phyloP scores from a whole-genome alignment of 2,113 vertebrate genomes.

The Barbus barbus region DNA sequence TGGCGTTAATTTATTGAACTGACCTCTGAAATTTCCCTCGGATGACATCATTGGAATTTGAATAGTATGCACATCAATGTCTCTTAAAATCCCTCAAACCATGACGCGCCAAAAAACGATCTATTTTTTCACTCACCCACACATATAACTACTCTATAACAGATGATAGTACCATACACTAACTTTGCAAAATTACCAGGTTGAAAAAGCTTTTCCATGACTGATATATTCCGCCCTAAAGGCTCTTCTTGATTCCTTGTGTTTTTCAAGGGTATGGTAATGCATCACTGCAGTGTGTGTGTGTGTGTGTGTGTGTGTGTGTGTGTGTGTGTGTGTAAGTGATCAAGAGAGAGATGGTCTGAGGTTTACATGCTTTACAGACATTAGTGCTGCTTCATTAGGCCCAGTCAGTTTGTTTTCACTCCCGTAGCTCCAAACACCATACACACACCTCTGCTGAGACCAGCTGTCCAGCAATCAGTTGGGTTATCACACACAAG shows the following conservation, averaged over 20 bases:
- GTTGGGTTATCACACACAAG: neutral
- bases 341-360: conserved; percentile 12
- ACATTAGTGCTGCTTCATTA: conserved; percentile 66
- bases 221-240: too few relatives aligned
- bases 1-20: neutral
- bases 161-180: neutral
- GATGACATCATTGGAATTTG: conserved; percentile 15
- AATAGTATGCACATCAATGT: neutral
- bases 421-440: neutral
- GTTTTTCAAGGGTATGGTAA: neutral
- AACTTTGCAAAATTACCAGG: neutral
- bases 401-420: conserved; percentile 25
- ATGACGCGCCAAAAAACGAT: neutral
- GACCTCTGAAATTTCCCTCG: conserved; percentile 15
- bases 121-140: neutral
- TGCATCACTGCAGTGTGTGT: neutral
- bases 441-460: neutral
- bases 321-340: neutral
- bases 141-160: neutral
- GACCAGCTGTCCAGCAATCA: conserved; percentile 18
- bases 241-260: neutral
- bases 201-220: neutral
- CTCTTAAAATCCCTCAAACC: neutral
- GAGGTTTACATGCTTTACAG: conserved; percentile 28
- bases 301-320: neutral